Evolutionary conservation across 2,797 vertebrate genomes (phyloP).

Genomic region (Sebastes cheni): DNA sequence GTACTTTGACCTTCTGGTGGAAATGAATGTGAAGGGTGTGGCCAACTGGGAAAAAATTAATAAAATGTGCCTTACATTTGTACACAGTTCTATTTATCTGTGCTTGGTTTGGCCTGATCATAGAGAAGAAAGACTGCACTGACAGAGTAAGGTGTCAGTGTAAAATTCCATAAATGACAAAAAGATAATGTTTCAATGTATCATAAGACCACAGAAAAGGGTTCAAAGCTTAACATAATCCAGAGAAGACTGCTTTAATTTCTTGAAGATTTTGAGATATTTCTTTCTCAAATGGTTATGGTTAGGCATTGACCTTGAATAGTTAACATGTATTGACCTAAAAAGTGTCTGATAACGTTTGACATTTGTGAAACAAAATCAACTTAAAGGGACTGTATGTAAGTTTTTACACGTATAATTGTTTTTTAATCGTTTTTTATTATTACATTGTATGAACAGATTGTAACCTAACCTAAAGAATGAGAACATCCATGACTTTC

Average conservation of each 20-base stretch:
- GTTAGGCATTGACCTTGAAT: too few species aligned
- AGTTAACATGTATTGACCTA: too few species aligned
- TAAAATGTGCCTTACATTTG: neutral
- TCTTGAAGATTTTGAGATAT: neutral
- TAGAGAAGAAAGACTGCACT: neutral
- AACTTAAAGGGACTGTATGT: too few species aligned
- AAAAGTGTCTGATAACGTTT: too few species aligned
- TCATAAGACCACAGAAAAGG: neutral
- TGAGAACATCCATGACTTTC: too few species aligned
- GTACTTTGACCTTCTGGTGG: conserved; percentile 1
- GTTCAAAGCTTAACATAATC: neutral
- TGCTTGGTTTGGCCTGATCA: neutral
- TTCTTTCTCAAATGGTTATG: neutral
- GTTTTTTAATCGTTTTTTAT: too few species aligned
- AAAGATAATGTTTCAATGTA: neutral
- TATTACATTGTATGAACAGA: too few species aligned
- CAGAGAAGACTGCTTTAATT: neutral
- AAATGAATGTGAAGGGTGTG: neutral
- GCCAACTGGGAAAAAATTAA: neutral
- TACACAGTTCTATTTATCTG: neutral
- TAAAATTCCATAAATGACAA: neutral
- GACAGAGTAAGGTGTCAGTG: neutral
- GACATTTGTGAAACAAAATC: too few species aligned
- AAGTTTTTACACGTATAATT: too few species aligned
- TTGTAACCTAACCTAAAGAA: too few species aligned